phyloP scores from a whole-genome alignment of 1,140 invertebrate species.

The Magallana gigas region DNA sequence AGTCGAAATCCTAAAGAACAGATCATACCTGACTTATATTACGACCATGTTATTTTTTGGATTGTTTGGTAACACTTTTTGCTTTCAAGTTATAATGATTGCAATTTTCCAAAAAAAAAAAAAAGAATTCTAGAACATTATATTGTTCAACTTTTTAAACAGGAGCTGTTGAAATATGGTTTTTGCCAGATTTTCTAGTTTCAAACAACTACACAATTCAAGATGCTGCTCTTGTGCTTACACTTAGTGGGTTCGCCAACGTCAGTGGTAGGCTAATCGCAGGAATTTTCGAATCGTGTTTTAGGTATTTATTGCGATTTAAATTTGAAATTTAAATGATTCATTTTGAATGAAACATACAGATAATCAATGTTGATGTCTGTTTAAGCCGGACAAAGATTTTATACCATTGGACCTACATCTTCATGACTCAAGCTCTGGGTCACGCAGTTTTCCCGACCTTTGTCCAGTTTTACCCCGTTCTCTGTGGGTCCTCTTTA shows the following conservation, averaged over 20 bases:
- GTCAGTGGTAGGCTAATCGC: not conserved
- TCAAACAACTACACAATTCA: conserved; percentile 15
- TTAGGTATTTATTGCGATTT: not conserved
- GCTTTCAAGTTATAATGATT: not conserved
- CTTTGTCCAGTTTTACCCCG: not conserved
- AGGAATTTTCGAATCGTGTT: not conserved
- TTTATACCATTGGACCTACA: conserved; percentile 20
- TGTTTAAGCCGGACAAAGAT: not conserved
- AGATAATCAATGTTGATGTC: not conserved
- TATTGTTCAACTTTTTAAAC: not conserved
- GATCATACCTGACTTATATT: not conserved
- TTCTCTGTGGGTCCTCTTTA: not conserved
- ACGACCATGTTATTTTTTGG: not conserved
- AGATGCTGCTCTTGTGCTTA: not conserved
- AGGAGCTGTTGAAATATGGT: conserved; percentile 9
- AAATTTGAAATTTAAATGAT: no score
- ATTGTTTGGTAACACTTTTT: not conserved
- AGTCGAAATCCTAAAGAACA: not conserved
- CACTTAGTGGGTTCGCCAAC: not conserved
- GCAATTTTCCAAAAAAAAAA: no score
- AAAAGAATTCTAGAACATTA: not conserved
- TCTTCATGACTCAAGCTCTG: not conserved
- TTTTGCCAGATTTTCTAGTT: conserved; percentile 31
- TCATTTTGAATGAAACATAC: no score
- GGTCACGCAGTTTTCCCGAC: not conserved